Base-by-base conservation (phyloP, 2,888 invertebrate species). In the Eudasyphora cyanicolor region DNA sequence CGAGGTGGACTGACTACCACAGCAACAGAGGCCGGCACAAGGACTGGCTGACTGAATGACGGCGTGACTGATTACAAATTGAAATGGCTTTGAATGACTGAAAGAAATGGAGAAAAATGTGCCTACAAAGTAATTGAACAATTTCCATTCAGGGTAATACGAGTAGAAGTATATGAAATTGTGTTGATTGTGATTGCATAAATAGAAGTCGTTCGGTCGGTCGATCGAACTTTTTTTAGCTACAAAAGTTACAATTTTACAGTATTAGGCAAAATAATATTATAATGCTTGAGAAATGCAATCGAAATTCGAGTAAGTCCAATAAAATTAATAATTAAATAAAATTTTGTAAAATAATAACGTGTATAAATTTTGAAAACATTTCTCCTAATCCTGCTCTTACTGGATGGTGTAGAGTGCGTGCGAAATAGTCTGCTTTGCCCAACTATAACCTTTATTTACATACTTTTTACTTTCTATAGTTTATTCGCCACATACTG, bases 71-170 rank as follows among this genome's bases (percentile, higher is more conserved):
- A 24, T 21, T 14, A 21, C 24, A 67, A 67, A 67, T 67, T 67
- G 42, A 67, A 42, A 67, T 67, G 67, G 67, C 19, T 42, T 38
- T 67, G 67, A n/a, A 32, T n/a, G n/a, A n/a, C n/a, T n/a, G 60
- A 1, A 60, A 32, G 60, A 32, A 60, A 29, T 29, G 60, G 60
- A 60, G 60, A 29, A 57, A 60, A 60, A 27, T 57, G 60, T n/a
- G 29, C 60, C 60, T 60, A 60, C 60, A 60, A 60, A 60, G 60
- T 60, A 60, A 60, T 60, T 60, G 60, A 60, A 60, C 60, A 60
- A 60, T 60, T 60, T n/a, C 32, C 21, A 17, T 45, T 12, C 29
- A 60, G 27, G 14, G n/a, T n/a, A n/a, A n/a, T n/a, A n/a, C n/a
- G n/a, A n/a, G n/a, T n/a, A n/a, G n/a, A n/a, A n/a, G n/a, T n/a